A percentile compares a stretch with the other conserved stretches of the same genome.
Conservation (phyloP, 2,797 vertebrate species). For the Vultur gryphus region DNA sequence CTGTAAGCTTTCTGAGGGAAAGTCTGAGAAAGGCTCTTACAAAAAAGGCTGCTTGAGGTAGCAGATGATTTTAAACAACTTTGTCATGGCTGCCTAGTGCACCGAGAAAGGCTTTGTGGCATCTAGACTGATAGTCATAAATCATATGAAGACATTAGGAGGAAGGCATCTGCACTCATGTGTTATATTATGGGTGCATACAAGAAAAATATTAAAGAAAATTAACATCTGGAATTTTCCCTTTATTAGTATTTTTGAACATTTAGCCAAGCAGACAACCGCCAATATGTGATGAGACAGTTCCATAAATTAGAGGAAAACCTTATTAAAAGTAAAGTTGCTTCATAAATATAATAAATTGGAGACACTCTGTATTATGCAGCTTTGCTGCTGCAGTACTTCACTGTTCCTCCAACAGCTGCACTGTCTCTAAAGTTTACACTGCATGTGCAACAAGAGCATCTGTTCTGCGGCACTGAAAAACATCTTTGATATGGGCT, state of each 20-base stretch:
- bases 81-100: neutral
- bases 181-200: neutral
- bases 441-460: neutral
- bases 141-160: neutral
- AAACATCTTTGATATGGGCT: neutral
- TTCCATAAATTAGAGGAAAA: constrained; percentile 37
- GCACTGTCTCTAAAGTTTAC: neutral
- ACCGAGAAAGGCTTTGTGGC: neutral
- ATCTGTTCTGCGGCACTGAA: neutral
- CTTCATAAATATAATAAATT: neutral
- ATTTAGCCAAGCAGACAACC: neutral
- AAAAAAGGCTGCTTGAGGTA: neutral
- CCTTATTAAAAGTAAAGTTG: neutral
- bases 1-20: neutral
- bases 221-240: neutral
- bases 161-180: neutral
- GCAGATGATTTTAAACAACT: neutral
- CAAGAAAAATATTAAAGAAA: constrained; percentile 4
- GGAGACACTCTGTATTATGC: neutral
- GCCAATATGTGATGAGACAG: neutral
- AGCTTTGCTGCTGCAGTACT: neutral
- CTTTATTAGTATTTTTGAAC: constrained; percentile 17
- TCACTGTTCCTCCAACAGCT: neutral
- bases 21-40: neutral
- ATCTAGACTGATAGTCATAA: neutral